Conservation (phyloP, 2,888 invertebrate species). For the Atethmia centrago region DNA sequence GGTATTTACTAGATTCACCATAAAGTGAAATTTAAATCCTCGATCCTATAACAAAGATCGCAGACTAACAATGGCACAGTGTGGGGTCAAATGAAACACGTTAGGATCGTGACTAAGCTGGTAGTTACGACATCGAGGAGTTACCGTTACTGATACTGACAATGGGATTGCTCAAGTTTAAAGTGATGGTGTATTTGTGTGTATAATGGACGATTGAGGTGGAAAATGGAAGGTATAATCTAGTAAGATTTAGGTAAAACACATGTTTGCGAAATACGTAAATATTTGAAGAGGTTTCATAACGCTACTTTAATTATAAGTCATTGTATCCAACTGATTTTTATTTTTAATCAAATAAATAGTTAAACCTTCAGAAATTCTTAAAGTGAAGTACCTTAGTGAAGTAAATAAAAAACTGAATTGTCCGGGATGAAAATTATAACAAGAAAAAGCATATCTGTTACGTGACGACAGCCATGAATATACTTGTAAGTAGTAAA, state of each 20-base stretch:
- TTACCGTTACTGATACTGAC: slow-evolving; percentile 39
- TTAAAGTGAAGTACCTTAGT: too few relatives aligned
- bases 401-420: neutral
- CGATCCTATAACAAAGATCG: slow-evolving; percentile 29
- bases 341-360: neutral
- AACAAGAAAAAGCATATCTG: neutral
- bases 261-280: neutral
- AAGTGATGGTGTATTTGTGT: slow-evolving; percentile 37
- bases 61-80: slow-evolving; percentile 47
- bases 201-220: slow-evolving; percentile 16
- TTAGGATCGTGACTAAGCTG: slow-evolving; percentile 60
- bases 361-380: too few relatives aligned
- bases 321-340: too few relatives aligned
- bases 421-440: neutral
- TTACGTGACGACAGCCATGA: neutral
- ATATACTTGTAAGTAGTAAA: too few relatives aligned
- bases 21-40: slow-evolving; percentile 57
- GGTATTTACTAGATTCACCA: slow-evolving; percentile 1
- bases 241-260: neutral
- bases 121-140: slow-evolving; percentile 49
- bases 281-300: slow-evolving; percentile 3
- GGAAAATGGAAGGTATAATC: slow-evolving; percentile 11
- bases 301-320: neutral
- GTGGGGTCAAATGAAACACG: slow-evolving; percentile 50
- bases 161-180: slow-evolving; percentile 48